Evolutionary conservation across 1,140 invertebrate genomes (phyloP), one percentile per base, ranked within the genome.

Genomic region (Cardiocondyla obscurior): DNA sequence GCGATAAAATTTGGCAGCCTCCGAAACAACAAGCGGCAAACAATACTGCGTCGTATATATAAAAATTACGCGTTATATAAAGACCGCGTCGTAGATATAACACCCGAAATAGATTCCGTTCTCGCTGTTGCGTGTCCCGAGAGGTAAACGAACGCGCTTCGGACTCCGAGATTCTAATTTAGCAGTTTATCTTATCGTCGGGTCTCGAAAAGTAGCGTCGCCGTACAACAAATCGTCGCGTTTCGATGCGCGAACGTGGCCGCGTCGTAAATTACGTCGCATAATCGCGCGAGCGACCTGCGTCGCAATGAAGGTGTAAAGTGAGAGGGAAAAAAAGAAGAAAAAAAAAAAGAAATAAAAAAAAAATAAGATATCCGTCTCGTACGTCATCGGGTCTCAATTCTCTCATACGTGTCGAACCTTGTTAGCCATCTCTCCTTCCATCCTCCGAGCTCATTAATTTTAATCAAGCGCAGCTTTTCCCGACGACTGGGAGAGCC

Each of bases 251-350:
- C 7, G 33, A 30, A 69, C 46, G n/a, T n/a, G 7, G 44, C 16
- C 19, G 10, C 19, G 33, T 77, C 30, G 1, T 79, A 79, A 79
- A 69, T 79, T 69, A 42, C n/a, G 25, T 4, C 49, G 74, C 22
- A 36, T 67, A 67, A 77, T 76, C 72, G 33, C 22, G 42, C 10
- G 44, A 39, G 33, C 49, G 33, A 55, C 14, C 5, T 12, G 55
- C 58, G 44, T 51, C 7, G 60, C 10, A 67, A 51, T 64, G 30
- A 77, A 53, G 22, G 30, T 28, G n/a, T n/a, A n/a, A n/a, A n/a
- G n/a, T n/a, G n/a, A 14, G 16, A 60, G 5, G 7, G 8, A 12
- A 19, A 44, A 7, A 73, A 42, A 57, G 16, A 60, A 28, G n/a
- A n/a, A n/a, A n/a, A n/a, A n/a, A n/a, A n/a, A n/a, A n/a, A n/a